phyloP scores from a whole-genome alignment of 1,140 invertebrate genomes.

The Platorchestia sp. region DNA sequence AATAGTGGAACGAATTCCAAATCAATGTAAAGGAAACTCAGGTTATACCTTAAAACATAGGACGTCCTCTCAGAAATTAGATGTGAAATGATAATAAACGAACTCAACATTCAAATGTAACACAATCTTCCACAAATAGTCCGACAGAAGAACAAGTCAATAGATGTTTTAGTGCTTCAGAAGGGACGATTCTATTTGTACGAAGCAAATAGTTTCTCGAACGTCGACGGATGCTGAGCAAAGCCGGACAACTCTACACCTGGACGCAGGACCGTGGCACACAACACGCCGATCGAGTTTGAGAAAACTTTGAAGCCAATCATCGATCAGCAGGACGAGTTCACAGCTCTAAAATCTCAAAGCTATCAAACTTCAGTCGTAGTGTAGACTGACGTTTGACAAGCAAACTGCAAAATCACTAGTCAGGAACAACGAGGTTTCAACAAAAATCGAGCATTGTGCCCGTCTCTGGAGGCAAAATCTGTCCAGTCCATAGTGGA shows the following conservation, averaged over 20 bases:
- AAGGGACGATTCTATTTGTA: background rate
- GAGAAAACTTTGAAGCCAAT: conserved; percentile 1
- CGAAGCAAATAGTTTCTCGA: background rate
- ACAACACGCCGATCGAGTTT: background rate
- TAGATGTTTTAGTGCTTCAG: background rate
- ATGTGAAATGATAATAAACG: background rate
- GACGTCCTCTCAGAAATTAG: background rate
- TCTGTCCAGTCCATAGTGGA: background rate
- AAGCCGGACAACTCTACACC: background rate
- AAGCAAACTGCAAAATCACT: background rate
- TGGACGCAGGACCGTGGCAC: too few species aligned
- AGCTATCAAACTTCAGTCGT: background rate
- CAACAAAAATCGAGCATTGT: background rate
- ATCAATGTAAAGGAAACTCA: background rate
- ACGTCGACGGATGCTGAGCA: background rate
- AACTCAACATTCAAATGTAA: background rate
- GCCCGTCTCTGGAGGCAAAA: background rate
- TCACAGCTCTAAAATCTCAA: conserved; percentile 1
- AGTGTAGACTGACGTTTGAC: background rate
- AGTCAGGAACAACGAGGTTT: background rate
- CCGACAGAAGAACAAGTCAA: background rate
- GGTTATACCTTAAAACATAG: background rate
- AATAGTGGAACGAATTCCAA: background rate
- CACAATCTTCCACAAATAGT: background rate
- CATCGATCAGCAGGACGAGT: background rate